Evolutionary conservation across 2,888 invertebrate genomes (phyloP).

Genomic region (Melinaea menophilus): DNA sequence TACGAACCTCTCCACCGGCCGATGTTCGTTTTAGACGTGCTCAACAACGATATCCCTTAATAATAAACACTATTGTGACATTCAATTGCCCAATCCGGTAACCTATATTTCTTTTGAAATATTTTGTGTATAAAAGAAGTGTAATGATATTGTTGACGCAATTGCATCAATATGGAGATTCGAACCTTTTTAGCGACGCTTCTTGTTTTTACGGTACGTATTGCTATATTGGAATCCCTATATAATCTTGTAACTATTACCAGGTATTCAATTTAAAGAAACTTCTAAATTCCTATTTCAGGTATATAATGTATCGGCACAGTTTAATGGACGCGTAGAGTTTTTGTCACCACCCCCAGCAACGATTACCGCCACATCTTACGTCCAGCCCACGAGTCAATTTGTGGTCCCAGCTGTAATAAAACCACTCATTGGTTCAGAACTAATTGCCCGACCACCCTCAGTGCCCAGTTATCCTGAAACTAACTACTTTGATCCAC

Average conservation of each 20-base stretch:
- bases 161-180: conserved; percentile 51
- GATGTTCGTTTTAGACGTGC: conserved; percentile 46
- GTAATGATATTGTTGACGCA: conserved; percentile 40
- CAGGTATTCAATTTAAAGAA: too few relatives aligned
- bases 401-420: conserved; percentile 52
- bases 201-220: conserved; percentile 32
- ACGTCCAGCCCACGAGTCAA: conserved; percentile 39
- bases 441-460: conserved; percentile 28
- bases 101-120: conserved; percentile 57
- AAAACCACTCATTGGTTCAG: conserved; percentile 40
- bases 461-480: conserved; percentile 24
- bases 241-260: background rate
- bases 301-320: conserved; percentile 29
- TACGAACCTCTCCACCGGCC: too few relatives aligned
- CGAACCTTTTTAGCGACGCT: conserved; percentile 30
- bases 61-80: conserved; percentile 41
- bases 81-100: conserved; percentile 38
- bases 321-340: conserved; percentile 32
- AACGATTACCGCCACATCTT: conserved; percentile 28
- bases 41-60: conserved; percentile 33
- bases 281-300: conserved; percentile 22
- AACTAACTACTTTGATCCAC: conserved; percentile 21
- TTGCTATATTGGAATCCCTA: conserved; percentile 8
- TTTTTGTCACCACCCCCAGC: conserved; percentile 24
- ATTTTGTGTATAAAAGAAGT: conserved; percentile 53